phyloP scores from a whole-genome alignment of 1,140 invertebrate species.

The Pygmarrhopalites habei region DNA sequence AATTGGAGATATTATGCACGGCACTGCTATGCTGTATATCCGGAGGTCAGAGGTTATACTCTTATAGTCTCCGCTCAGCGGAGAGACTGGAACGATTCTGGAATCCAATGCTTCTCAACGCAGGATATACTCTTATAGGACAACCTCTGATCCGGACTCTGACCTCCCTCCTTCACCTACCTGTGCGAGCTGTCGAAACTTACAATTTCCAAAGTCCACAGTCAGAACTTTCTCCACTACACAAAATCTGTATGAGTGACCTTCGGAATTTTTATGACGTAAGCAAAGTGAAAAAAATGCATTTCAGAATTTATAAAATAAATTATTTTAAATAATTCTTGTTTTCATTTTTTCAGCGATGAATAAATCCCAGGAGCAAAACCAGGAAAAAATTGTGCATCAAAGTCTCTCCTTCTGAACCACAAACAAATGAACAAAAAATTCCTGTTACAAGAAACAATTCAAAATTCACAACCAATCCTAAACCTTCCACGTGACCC shows the following conservation, averaged over 20 bases:
- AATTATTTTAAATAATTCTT: not conserved
- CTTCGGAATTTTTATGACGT: not conserved
- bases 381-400: not conserved
- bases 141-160: too few species aligned
- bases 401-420: not conserved
- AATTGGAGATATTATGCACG: too few species aligned
- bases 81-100: too few species aligned
- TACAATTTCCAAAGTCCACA: not conserved
- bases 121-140: too few species aligned
- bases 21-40: too few species aligned
- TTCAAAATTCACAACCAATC: not conserved
- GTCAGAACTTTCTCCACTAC: not conserved
- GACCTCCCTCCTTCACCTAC: too few species aligned
- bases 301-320: not conserved
- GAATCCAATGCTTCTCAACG: too few species aligned
- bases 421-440: too few species aligned
- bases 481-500: too few species aligned
- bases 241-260: not conserved
- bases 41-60: too few species aligned
- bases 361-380: not conserved
- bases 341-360: not conserved
- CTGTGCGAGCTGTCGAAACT: too few species aligned
- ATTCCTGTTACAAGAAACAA: not conserved
- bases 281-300: not conserved
- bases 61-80: too few species aligned